Percentiles rank a stretch among this genome's conserved stretches.
Evolutionary conservation across 2,797 vertebrate genomes (phyloP).

Genomic region (Rhincodon typus): DNA sequence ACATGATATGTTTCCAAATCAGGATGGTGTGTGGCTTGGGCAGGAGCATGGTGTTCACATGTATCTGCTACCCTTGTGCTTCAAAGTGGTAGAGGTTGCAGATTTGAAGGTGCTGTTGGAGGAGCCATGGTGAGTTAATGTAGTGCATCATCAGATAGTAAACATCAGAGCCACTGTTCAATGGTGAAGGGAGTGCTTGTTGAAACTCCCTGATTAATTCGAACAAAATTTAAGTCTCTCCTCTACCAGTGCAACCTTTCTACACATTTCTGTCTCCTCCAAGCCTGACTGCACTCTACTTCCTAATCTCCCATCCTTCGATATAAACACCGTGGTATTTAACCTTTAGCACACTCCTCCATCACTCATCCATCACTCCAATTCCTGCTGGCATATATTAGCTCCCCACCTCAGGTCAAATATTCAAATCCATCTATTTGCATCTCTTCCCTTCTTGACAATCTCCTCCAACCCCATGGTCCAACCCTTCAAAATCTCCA

Average conservation of each 20-base stretch:
- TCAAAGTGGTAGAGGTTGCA: no score
- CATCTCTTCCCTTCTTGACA: neutral
- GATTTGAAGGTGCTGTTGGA: no score
- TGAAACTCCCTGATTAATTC: neutral
- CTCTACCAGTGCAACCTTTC: neutral
- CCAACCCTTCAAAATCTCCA: neutral
- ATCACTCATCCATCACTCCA: neutral
- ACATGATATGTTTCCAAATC: no score
- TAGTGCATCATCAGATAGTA: no score
- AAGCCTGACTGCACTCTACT: neutral
- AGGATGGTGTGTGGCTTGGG: no score
- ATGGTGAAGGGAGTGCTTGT: no score
- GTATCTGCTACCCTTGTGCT: no score
- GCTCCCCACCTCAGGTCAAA: neutral
- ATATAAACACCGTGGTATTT: neutral
- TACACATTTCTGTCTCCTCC: neutral
- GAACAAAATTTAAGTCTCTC: neutral
- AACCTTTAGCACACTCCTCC: neutral
- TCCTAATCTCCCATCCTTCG: neutral
- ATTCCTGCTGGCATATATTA: neutral
- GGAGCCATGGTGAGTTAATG: no score
- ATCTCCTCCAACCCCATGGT: neutral
- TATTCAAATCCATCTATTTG: neutral
- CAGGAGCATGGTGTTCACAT: no score
- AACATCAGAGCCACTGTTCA: no score